Percentiles rank a stretch among this genome's conserved stretches.
These are phyloP conservation scores for Coelopa frigida DNA, from an alignment of 1,140 invertebrate genomes.

Conservation along the genomic window DNA sequence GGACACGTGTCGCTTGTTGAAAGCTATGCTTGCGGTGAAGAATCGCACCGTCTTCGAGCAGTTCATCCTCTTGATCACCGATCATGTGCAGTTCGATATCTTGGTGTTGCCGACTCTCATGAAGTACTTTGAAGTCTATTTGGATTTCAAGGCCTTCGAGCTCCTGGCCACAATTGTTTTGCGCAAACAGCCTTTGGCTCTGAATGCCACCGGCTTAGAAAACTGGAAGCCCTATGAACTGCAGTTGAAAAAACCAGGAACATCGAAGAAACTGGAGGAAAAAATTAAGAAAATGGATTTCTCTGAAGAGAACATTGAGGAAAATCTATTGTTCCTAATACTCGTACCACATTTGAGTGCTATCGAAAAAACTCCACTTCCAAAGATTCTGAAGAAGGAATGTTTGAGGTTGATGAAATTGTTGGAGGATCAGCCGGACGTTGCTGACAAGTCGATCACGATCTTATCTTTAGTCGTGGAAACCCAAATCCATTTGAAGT, in stretches of 20 bases:
- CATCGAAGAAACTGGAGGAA: conserved; percentile 17
- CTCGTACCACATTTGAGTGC: conserved; percentile 29
- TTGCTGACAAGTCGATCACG: neutral
- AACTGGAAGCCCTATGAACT: conserved; percentile 60
- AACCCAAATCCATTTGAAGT: conserved; percentile 24
- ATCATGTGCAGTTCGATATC: conserved; percentile 64
- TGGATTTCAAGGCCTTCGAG: conserved; percentile 51
- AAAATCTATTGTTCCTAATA: conserved; percentile 21
- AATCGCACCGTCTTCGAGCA: conserved; percentile 51
- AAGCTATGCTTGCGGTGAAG: conserved; percentile 52
- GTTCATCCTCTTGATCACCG: conserved; percentile 57
- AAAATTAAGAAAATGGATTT: conserved; percentile 15
- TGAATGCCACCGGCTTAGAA: conserved; percentile 52
- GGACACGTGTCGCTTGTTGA: conserved; percentile 56
- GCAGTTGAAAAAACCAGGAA: conserved; percentile 46
- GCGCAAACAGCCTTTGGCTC: conserved; percentile 56
- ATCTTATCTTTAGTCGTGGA: conserved; percentile 23
- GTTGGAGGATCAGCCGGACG: neutral
- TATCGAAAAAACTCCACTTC: conserved; percentile 20
- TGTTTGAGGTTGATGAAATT: conserved; percentile 14
- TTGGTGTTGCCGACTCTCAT: conserved; percentile 64
- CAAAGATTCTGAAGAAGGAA: conserved; percentile 11
- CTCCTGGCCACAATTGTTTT: conserved; percentile 62
- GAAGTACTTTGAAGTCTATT: conserved; percentile 51
- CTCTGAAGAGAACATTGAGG: conserved; percentile 10